Base-by-base conservation (phyloP, 2,797 vertebrate species). In the Mastacembelus armatus region DNA sequence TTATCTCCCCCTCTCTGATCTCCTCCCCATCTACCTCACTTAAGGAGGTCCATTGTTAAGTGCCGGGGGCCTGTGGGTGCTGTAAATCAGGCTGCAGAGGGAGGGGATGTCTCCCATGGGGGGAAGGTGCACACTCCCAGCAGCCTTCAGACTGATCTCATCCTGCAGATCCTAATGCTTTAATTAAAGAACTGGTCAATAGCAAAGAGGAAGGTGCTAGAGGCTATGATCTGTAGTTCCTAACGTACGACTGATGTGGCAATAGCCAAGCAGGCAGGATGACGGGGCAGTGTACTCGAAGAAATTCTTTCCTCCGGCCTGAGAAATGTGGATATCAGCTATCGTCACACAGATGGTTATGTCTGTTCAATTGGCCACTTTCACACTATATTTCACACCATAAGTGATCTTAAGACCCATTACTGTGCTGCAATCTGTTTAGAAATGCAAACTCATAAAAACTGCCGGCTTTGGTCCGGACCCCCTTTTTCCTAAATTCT, bases 41-140 rank as follows among this genome's bases (percentile, higher is more conserved):
- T 91, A 90, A 91, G 83, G 81, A 91, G 90, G 87, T 85, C 88
- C 89, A 90, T 93, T 91, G 89, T 91, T 94, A 93, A 94, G 93
- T 93, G 92, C 90, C 82, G 74, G 71, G 84, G 90, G 86, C 89
- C 90, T 87, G 86, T 84, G 90, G 91, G 91, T 88, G 86, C 87
- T 83, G 92, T 94, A 94, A 94, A 95, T 94, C 93, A 94, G 86
- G 58, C 70, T 72, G 72, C 78, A 87, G 83, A 86, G 87, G 84
- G 91, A 89, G 85, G 79, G 84, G 85, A 91, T 90, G 89, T 90
- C 85, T 92, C 92, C 88, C 87, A 77, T 74, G 90, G 87, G 90
- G 76, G n/a, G 78, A 76, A 75, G 71, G 82, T 71, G 55, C 90
- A 88, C 88, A 89, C 91, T 91, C 78, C 87, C 79, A 79, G 80